A percentile compares a stretch with the other conserved stretches of the same genome.
phyloP scores from a whole-genome alignment of 1,140 invertebrate genomes.

The Drosophila bipectinata region DNA sequence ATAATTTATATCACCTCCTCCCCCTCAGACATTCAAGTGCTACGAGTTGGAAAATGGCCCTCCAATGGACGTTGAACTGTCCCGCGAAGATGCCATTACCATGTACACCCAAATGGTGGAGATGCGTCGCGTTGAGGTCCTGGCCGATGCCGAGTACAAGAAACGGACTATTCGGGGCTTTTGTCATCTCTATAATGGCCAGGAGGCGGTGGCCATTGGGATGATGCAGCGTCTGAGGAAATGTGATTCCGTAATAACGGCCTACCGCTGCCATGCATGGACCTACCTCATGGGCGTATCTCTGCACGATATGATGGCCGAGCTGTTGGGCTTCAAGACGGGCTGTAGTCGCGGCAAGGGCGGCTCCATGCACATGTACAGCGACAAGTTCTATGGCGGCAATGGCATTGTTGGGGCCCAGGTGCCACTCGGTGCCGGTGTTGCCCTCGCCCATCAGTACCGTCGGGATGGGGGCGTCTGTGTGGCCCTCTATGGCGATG shows the following conservation, averaged over 20 bases:
- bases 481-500: conserved; percentile 96
- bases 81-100: conserved; percentile 87
- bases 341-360: conserved; percentile 91
- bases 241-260: conserved; percentile 90
- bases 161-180: conserved; percentile 91
- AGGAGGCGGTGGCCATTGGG: conserved; percentile 86
- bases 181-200: conserved; percentile 93
- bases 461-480: conserved; percentile 90
- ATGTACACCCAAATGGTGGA: conserved; percentile 88
- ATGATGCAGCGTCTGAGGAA: conserved; percentile 87
- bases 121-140: conserved; percentile 89
- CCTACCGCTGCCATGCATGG: conserved; percentile 89
- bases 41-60: conserved; percentile 95
- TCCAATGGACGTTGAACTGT: conserved; percentile 85
- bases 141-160: conserved; percentile 90
- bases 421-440: conserved; percentile 95
- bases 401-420: conserved; percentile 99
- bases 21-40: conserved; percentile 86
- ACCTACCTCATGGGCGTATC: conserved; percentile 91
- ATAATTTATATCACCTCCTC: not conserved
- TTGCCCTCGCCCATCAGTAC: conserved; percentile 96
- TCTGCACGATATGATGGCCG: conserved; percentile 90
- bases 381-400: conserved; percentile 90
- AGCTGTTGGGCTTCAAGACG: conserved; percentile 91
- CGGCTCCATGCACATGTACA: conserved; percentile 87